Base-by-base conservation (phyloP, 2,113 vertebrate genomes). In the Sula dactylatra region DNA sequence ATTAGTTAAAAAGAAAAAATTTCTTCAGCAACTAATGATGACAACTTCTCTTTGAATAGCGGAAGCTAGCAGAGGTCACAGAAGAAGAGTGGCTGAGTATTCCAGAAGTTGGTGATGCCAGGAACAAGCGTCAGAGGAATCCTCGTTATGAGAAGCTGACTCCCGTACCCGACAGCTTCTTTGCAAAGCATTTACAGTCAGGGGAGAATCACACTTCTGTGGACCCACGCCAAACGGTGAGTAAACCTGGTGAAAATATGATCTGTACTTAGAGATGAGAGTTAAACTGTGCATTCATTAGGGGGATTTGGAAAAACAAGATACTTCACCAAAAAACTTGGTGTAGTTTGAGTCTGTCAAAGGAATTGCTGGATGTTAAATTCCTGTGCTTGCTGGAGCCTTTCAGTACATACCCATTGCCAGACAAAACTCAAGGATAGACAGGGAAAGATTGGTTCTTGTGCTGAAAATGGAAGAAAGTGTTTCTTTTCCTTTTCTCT, bases 51-150 rank as follows among this genome's bases (percentile, higher is more conserved):
- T 97, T 34, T 94, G 71, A 66, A 32, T 88, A 99, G 99, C 98
- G 99, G 88, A 99, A 99, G 88, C 92, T 99, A 82, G 98, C 99
- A 1, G 99, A 99, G 96, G 99, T 99, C 50, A 99, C 99, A 0
- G 99, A 99, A 65, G 99, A 99, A 65, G 99, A 99, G 92, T 99
- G 99, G 99, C 97, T 99, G 66, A 99, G 99, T 65, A 99, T 99
- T 87, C 99, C 99, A 4, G 99, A 99, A 83, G 99, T 99, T 38
- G 99, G 99, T 2, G 99, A 99, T 38, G 99, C 99, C 88, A 99
- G 99, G 87, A 99, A 99, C 97, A 99, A 99, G 55, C 98, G 99
- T 1, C 99, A 99, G 94, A 98, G 99, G 97, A 99, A 99, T 85
- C 99, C 99, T 4, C 99, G 99, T 8, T 98, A 99, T 2, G 99